Percentiles rank a stretch among this genome's conserved stretches.
phyloP scores from a whole-genome alignment of 2,888 invertebrate species.

The Macrostomum cliftonense region DNA sequence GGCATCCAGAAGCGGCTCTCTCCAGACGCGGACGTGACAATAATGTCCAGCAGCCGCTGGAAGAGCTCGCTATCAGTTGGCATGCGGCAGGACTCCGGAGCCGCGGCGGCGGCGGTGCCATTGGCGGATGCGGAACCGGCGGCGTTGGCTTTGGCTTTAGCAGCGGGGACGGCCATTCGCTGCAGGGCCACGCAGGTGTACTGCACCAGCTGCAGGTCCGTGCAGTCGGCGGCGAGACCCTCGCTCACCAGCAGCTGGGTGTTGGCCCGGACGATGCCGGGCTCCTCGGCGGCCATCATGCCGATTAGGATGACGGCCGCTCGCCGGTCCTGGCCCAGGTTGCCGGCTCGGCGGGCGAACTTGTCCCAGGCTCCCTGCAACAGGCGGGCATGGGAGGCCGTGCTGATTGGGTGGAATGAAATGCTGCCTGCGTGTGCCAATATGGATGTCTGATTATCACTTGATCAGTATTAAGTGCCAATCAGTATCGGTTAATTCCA shows the following conservation, averaged over 20 bases:
- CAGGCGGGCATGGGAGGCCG: too few relatives aligned
- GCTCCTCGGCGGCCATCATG: conserved; percentile 49
- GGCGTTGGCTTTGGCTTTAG: too few relatives aligned
- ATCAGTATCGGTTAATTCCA: too few relatives aligned
- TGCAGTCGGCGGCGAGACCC: conserved; percentile 45
- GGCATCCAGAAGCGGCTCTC: conserved; percentile 1
- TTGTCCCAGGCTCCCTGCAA: too few relatives aligned
- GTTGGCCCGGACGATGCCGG: conserved; percentile 44
- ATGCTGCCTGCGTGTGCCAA: too few relatives aligned
- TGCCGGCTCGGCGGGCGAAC: conserved; percentile 42
- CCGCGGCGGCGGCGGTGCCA: not conserved
- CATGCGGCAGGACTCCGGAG: not conserved
- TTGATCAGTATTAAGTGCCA: too few relatives aligned
- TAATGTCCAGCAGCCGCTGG: not conserved
- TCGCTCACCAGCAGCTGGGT: conserved; percentile 53
- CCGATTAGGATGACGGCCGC: conserved; percentile 56
- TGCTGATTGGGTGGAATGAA: too few relatives aligned
- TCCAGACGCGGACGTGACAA: not conserved
- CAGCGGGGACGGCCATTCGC: conserved; percentile 24
- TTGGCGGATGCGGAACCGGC: too few relatives aligned
- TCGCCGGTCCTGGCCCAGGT: conserved; percentile 52
- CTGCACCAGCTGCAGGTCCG: conserved; percentile 42
- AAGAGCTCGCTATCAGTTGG: not conserved
- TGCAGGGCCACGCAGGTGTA: conserved; percentile 46
- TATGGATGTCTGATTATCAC: too few relatives aligned